Evolutionary conservation across 2,888 invertebrate species (phyloP).

Genomic region (Eugnorisma glareosa): DNA sequence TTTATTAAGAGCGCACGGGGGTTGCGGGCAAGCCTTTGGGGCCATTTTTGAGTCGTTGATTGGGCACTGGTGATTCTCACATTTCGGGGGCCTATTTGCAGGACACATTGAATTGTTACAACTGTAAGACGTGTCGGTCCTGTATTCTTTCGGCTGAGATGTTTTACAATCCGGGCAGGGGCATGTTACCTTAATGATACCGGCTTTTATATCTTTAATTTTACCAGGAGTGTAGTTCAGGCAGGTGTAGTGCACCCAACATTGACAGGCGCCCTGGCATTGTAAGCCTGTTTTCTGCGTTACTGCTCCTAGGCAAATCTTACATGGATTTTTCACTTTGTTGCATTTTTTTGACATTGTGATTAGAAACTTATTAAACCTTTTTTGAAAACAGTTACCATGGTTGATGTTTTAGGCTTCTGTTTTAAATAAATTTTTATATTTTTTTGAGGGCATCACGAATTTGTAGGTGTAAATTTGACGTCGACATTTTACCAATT

Average conservation of each 20-base stretch:
- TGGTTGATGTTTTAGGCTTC: slow-evolving; percentile 42
- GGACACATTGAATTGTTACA: slow-evolving; percentile 79
- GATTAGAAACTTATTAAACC: slow-evolving; percentile 41
- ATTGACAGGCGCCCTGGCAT: slow-evolving; percentile 82
- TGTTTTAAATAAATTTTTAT: slow-evolving; percentile 29
- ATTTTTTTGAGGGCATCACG: slow-evolving; percentile 22
- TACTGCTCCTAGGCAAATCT: slow-evolving; percentile 81
- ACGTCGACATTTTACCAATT: slow-evolving; percentile 34
- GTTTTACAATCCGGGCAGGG: slow-evolving; percentile 85
- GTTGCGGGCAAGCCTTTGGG: background rate
- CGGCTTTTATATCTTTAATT: slow-evolving; percentile 82
- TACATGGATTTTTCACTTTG: slow-evolving; percentile 83
- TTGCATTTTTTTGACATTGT: slow-evolving; percentile 78
- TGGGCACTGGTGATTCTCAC: slow-evolving; percentile 72
- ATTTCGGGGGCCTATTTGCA: slow-evolving; percentile 76
- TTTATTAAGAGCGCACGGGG: slow-evolving; percentile 65
- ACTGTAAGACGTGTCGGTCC: slow-evolving; percentile 75
- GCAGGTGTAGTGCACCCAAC: slow-evolving; percentile 84
- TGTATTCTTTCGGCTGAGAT: slow-evolving; percentile 74
- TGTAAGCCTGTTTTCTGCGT: slow-evolving; percentile 79
- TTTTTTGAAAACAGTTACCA: slow-evolving; percentile 48
- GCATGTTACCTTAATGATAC: slow-evolving; percentile 81
- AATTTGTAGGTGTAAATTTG: slow-evolving; percentile 31
- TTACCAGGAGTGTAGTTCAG: slow-evolving; percentile 84
- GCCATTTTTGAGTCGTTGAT: background rate